phyloP scores from a whole-genome alignment of 2,888 invertebrate species.

The Chaetoderma sp. region DNA sequence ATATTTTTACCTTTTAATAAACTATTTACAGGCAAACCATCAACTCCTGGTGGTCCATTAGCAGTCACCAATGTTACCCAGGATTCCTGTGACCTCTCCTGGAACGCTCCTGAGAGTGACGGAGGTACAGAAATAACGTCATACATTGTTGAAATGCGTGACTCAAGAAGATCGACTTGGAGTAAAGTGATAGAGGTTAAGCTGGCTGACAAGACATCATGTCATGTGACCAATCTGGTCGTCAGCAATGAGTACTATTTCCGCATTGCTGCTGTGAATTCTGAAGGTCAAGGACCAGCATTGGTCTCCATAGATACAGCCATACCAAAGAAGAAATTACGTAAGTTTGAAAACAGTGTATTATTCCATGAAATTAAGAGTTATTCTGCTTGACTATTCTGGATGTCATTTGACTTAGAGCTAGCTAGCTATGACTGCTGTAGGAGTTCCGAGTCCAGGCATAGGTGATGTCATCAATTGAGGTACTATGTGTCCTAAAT shows the following conservation, averaged over 20 bases:
- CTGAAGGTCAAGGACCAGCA: slow-evolving; percentile 78
- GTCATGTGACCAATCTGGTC: slow-evolving; percentile 19
- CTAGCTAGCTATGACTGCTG: too few relatives aligned
- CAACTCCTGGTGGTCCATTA: slow-evolving; percentile 45
- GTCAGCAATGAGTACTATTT: slow-evolving; percentile 86
- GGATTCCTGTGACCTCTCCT: slow-evolving; percentile 50
- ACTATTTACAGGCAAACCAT: slow-evolving; percentile 45
- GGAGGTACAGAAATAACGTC: slow-evolving; percentile 60
- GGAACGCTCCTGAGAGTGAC: slow-evolving; percentile 59
- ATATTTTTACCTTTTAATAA: too few relatives aligned
- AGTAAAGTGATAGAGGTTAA: slow-evolving; percentile 28
- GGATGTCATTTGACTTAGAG: too few relatives aligned
- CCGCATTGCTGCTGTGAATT: slow-evolving; percentile 87
- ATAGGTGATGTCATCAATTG: too few relatives aligned
- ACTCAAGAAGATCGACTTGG: slow-evolving; percentile 70
- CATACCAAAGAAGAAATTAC: slow-evolving; percentile 33
- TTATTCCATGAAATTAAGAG: too few relatives aligned
- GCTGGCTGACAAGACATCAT: slow-evolving; percentile 14
- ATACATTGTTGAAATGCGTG: slow-evolving; percentile 72
- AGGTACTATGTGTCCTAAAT: too few relatives aligned
- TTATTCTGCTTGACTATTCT: too few relatives aligned
- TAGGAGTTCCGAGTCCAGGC: too few relatives aligned
- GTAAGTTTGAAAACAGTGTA: slow-evolving; percentile 12
- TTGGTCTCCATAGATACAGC: slow-evolving; percentile 24
- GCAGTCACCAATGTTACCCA: slow-evolving; percentile 38